Percentiles rank a stretch among this genome's conserved stretches.
Conservation (phyloP, 2,888 invertebrate species). For the Luffia ferchaultella region DNA sequence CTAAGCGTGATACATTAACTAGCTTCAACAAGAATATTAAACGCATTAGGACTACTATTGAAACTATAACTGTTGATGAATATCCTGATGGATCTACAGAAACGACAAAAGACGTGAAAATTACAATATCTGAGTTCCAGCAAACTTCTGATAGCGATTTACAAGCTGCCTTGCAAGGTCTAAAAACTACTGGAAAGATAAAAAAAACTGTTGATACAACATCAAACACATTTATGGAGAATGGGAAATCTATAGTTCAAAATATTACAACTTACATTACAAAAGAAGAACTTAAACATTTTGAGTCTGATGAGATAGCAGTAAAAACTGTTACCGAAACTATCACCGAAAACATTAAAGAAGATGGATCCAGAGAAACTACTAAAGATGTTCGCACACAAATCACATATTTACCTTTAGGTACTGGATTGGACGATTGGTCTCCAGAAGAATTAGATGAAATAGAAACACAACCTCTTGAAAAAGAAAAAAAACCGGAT, state of each 20-base stretch:
- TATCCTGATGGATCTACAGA: constrained; percentile 64
- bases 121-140: constrained; percentile 58
- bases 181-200: constrained; percentile 43
- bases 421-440: constrained; percentile 52
- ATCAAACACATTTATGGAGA: constrained; percentile 49
- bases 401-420: constrained; percentile 54
- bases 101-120: constrained; percentile 60
- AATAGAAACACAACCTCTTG: constrained; percentile 37
- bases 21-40: constrained; percentile 60
- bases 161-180: constrained; percentile 54
- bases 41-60: constrained; percentile 66
- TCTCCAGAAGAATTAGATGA: constrained; percentile 50
- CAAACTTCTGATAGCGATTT: constrained; percentile 49
- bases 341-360: constrained; percentile 45
- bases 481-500: constrained; percentile 26
- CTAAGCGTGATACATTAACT: constrained; percentile 51
- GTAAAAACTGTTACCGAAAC: constrained; percentile 56
- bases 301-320: constrained; percentile 42
- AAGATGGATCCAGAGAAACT: constrained; percentile 49
- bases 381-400: constrained; percentile 57
- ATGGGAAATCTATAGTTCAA: constrained; percentile 50
- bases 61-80: constrained; percentile 53
- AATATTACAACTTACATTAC: constrained; percentile 47
- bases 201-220: constrained; percentile 56
- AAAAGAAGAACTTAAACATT: constrained; percentile 50